Evolutionary conservation across 2,113 vertebrate species (phyloP), one percentile per base, ranked within the genome.

Genomic region (Brachirus orientalis): DNA sequence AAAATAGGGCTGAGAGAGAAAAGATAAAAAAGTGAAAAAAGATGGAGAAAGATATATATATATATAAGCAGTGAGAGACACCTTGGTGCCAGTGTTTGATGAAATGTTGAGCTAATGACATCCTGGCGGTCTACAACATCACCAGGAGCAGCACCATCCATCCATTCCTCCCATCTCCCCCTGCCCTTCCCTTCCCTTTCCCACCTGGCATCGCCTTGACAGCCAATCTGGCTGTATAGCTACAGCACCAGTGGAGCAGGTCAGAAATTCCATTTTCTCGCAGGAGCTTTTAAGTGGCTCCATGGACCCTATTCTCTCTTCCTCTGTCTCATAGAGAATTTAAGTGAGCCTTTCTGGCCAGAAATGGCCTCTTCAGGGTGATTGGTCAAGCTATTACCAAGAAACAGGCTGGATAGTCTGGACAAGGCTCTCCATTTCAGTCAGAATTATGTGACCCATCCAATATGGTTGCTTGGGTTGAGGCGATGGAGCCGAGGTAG

Each of bases 31-130:
- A 36, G 10, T 22, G 20, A 41, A 12, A 52, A 37, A 57, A 63
- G 33, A 59, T 50, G n/a, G 22, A 62, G 63, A 56, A 46, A 37
- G 16, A 75, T 47, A 50, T 4, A 69, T 50, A 61, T 20, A 36
- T 65, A 82, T 80, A 20, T n/a, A 79, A 69, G 64, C 69, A 53
- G 68, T 3, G 35, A 77, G 65, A 82, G 65, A 38, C 66, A 67
- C 58, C 79, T 45, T 46, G 79, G 77, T 82, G 88, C 70, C 79
- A 65, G n/a, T 75, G 82, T 85, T 89, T 89, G 88, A 89, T 87
- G 88, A 89, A 90, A 89, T 76, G 87, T 79, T 62, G 71, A 73
- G 77, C 69, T 90, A 90, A 84, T 71, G 75, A 94, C 91, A 75
- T 91, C 90, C 83, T 77, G 68, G 76, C 28, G 75, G 80, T 72